phyloP scores from a whole-genome alignment of 2,797 vertebrate species.

The Acanthurus leucopareius region DNA sequence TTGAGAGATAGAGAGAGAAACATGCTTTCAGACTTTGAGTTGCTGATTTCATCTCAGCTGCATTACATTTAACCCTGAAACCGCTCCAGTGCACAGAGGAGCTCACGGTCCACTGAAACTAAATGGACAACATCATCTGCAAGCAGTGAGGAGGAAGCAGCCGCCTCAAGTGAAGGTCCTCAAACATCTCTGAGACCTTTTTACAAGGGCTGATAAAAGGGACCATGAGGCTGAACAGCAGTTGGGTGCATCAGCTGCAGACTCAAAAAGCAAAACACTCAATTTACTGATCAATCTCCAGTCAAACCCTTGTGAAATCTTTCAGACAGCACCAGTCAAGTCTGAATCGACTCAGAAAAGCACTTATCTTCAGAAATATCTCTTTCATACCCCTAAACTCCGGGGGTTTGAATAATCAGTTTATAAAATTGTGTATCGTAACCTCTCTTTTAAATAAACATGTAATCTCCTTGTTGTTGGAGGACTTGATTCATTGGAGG shows the following conservation, averaged over 20 bases:
- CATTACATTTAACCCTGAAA: conserved; percentile 12
- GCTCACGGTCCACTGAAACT: conserved; percentile 44
- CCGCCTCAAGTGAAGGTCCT: conserved; percentile 31
- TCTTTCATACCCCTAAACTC: neutral
- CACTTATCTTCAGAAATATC: neutral
- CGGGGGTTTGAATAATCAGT: neutral
- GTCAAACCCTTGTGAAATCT: conserved; percentile 9
- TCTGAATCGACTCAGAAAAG: conserved; percentile 7
- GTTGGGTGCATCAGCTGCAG: conserved; percentile 14
- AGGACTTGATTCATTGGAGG: conserved; percentile 22
- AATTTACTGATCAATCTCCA: conserved; percentile 34
- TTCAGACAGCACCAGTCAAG: conserved; percentile 27
- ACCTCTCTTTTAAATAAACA: conserved; percentile 1
- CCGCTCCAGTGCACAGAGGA: conserved; percentile 20
- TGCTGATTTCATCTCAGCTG: conserved; percentile 37
- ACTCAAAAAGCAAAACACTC: conserved; percentile 22
- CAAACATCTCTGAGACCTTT: conserved; percentile 30
- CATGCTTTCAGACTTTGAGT: neutral
- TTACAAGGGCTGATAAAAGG: conserved; percentile 39
- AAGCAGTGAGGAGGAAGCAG: conserved; percentile 12
- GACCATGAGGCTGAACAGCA: conserved; percentile 24
- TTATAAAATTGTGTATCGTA: neutral
- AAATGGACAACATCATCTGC: conserved; percentile 49
- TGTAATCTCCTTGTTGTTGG: conserved; percentile 6
- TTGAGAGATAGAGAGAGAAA: conserved; percentile 1